phyloP scores from a whole-genome alignment of 1,140 invertebrate species.

The Plutomurus gul region DNA sequence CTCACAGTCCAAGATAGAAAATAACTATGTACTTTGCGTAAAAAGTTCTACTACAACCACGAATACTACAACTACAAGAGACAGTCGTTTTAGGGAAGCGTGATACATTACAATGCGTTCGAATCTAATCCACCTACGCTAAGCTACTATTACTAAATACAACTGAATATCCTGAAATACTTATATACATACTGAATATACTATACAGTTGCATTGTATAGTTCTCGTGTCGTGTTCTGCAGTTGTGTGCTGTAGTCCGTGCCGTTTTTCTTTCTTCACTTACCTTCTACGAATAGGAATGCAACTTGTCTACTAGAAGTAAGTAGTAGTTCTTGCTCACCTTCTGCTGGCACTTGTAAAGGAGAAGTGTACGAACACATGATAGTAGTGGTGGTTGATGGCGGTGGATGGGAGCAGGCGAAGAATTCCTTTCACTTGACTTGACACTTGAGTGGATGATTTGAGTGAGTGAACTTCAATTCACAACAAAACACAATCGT shows the following conservation, averaged over 20 bases:
- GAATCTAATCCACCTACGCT: neutral
- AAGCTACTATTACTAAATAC: neutral
- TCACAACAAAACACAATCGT: neutral
- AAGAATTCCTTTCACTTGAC: slow-evolving; percentile 22
- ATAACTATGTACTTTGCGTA: no score
- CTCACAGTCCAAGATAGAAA: no score
- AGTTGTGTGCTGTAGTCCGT: neutral
- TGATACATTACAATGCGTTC: neutral
- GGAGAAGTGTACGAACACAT: no score
- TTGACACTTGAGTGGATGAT: slow-evolving; percentile 1
- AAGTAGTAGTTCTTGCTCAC: no score
- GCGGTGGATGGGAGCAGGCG: neutral
- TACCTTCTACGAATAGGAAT: no score
- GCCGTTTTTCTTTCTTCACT: neutral
- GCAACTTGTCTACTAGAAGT: no score
- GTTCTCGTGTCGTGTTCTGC: neutral
- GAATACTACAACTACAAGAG: neutral
- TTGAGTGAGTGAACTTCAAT: neutral
- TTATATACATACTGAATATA: neutral
- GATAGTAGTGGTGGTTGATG: no score
- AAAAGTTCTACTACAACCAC: neutral
- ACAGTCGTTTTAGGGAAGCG: no score
- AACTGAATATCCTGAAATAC: no score
- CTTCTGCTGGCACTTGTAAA: no score
- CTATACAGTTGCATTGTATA: neutral